Conservation (phyloP, 2,797 vertebrate species). For the Podarcis siculus region DNA sequence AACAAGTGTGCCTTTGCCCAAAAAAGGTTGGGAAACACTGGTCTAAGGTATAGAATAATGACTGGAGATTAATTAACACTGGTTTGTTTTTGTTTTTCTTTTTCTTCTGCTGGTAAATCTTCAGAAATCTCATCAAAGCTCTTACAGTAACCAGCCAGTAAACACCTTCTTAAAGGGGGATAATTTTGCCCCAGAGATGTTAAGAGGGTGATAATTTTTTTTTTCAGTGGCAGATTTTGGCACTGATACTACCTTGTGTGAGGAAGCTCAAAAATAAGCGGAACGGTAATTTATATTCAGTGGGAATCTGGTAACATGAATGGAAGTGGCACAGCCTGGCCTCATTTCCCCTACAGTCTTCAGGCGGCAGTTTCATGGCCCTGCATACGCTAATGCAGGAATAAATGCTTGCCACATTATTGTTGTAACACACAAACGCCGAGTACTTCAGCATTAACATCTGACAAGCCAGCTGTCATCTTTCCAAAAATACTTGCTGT, state of each 20-base stretch:
- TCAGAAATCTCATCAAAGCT: conserved; percentile 44
- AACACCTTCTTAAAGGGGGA: background rate
- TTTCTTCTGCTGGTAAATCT: conserved; percentile 40
- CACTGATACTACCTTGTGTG: conserved; percentile 30
- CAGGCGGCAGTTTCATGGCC: conserved; percentile 54
- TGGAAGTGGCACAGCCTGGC: background rate
- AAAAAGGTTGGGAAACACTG: too few species aligned
- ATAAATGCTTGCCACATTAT: conserved; percentile 68
- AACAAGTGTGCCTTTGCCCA: too few species aligned
- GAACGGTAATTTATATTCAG: conserved; percentile 18
- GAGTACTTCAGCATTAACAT: conserved; percentile 66
- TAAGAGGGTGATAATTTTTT: background rate
- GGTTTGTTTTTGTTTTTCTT: background rate
- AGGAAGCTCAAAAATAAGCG: conserved; percentile 48
- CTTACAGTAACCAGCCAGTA: conserved; percentile 3
- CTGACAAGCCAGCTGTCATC: conserved; percentile 72
- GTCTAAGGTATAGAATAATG: too few species aligned
- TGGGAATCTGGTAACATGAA: conserved; percentile 42
- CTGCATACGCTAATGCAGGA: conserved; percentile 60
- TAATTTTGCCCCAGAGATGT: conserved; percentile 49
- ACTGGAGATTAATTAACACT: conserved; percentile 53
- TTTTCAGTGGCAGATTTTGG: conserved; percentile 51
- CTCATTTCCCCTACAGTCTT: conserved; percentile 50
- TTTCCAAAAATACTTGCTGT: conserved; percentile 69
- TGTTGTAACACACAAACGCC: conserved; percentile 63